Evolutionary conservation across 2,113 vertebrate species (phyloP), one percentile per base, ranked within the genome.

Genomic region (Eubucco bourcierii): DNA sequence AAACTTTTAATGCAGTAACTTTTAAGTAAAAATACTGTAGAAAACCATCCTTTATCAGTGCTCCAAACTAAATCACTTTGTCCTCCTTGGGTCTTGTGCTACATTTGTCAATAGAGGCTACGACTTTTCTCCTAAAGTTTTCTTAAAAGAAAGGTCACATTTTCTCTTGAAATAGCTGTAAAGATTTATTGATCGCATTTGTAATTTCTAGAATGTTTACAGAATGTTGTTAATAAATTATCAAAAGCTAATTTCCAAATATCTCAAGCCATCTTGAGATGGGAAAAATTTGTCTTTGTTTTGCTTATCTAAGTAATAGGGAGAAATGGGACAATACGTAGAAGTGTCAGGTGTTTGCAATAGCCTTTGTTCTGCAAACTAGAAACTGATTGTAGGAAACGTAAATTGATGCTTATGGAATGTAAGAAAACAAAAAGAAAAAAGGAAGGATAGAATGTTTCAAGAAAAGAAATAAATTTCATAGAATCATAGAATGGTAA

Each of bases 201-300:
- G 25, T 65, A 81, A 76, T 77, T 70, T 80, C 33, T 84, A 72
- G 58, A 55, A 47, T 71, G 24, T 84, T 94, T 94, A 47, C 16
- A 92, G 17, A 72, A 75, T 63, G 79, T 72, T 88, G 27, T 93
- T 95, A 84, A 86, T 79, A 93, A 92, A 88, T 73, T 4, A 72
- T 66, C 25, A 86, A 68, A 92, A 88, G 39, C 27, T 28, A 73
- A 27, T 14, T 68, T 89, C 53, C 34, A 80, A 75, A 73, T 47
- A 79, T 53, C 46, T 78, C 39, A 61, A 72, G 47, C 5, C 24
- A 31, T 60, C 47, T 39, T 65, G 70, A 82, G 64, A 82, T 23
- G 27, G 9, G 16, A 23, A 65, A 7, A 66, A 52, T 74, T 93
- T 86, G 46, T 91, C 50, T 90, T 78, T 3, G 23, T 84, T 94